Base-by-base conservation (phyloP, 2,797 vertebrate species). In the Enteromius argenteus region DNA sequence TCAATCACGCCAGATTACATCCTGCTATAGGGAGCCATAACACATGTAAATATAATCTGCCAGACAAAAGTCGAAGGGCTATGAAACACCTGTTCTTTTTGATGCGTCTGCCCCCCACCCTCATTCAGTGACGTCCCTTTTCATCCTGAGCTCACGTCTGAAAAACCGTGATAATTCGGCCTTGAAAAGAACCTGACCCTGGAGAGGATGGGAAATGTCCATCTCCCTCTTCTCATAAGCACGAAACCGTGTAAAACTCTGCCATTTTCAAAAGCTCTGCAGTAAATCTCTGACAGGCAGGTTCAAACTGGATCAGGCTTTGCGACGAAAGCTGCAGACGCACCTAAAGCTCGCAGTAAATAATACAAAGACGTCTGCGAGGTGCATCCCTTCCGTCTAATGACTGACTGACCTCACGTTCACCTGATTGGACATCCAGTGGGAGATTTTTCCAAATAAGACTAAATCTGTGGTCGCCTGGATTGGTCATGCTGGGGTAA, bases 251-350 rank as follows among this genome's bases (percentile, higher is more conserved):
- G 80, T 83, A 81, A 77, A 86, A 87, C 86, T 85, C 27, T 35
- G 53, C 72, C 64, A 11, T 79, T 84, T 89, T 86, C 85, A 67
- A 51, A 75, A 79, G 78, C 85, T 84, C 80, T 87, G 89, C 88
- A 88, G 90, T 87, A 92, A 91, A 92, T 92, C 92, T 88, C 67
- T 88, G 90, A 83, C 86, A 90, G 84, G 80, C 84, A 78, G 88
- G 82, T 87, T 89, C 74, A 81, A 87, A 86, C 86, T 82, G 88
- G 90, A 90, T 90, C 89, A 87, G 72, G 77, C 60, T 86, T 79
- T 77, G 30, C 35, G 44, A 79, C 81, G 11, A 77, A 82, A 87
- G 79, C 79, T 62, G 74, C 58, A 37, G 8, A 46, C 2, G 39
- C 74, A 46, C 19, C 64, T 64, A 37, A 44, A 85, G 79, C 75